Evolutionary conservation across 1,140 invertebrate genomes (phyloP), one percentile per base, ranked within the genome.

Genomic region (Thaumatotibia leucotreta): DNA sequence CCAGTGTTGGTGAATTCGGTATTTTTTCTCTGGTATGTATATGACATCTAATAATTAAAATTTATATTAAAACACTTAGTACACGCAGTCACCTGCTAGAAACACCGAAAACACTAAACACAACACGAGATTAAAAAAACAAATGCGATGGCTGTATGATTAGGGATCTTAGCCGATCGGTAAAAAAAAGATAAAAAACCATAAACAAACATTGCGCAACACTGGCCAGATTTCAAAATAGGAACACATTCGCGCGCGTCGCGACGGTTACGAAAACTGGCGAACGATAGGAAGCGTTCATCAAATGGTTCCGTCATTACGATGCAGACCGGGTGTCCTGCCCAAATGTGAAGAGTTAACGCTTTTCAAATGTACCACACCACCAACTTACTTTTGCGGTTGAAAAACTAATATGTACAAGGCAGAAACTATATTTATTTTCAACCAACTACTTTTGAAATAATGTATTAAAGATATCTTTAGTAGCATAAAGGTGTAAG

Each of bases 281-380:
- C 52, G 29, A 70, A 69, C 75, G 73, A 72, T 72, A 72, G 76
- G 72, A 78, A 79, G 75, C 69, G 66, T 64, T 69, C 66, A 62
- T 64, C 72, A 50, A 70, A 70, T 66, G 65, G 29, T 65, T 67
- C 67, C 69, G 31, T 14, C 69, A 82, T 79, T 82, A 74, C 63
- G 64, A 79, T 77, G 75, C 77, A 68, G 45, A 63, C 63, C 67
- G 72, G 71, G 74, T 75, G 63, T 61, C 66, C 66, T 66, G 64
- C 54, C 79, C 79, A 80, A 80, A 80, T 78, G 68, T 66, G 76
- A 52, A 22, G 20, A 32, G 58, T 58, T 68, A 66, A 62, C 67
- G 67, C 66, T 63, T 65, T 52, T 65, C 67, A 73, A 79, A 72
- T 70, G 65, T 70, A 73, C 73, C 65, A 73, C 63, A 61, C 49